These are phyloP conservation scores for Phyllostomus hastatus DNA, from an alignment of 2,113 vertebrate genomes.

Conservation along the genomic window DNA sequence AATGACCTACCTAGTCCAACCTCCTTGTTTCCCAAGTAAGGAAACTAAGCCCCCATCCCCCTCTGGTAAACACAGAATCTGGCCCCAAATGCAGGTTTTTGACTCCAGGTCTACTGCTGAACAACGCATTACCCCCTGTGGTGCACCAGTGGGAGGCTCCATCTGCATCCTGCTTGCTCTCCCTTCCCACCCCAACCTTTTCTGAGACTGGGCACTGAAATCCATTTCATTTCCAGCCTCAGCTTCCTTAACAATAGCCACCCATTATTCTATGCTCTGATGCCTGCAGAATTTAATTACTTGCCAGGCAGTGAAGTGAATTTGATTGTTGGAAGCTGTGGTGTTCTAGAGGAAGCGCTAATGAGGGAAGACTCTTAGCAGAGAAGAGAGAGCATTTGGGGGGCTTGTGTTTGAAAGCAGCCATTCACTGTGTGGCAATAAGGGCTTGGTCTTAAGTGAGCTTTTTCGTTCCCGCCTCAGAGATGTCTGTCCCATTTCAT, in stretches of 20 bases:
- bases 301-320: conserved; percentile 58
- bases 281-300: conserved; percentile 72
- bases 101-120: neutral
- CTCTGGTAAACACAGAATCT: neutral
- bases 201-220: conserved; percentile 1
- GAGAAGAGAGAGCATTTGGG: conserved; percentile 30
- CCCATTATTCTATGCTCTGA: conserved; percentile 58
- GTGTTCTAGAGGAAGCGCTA: conserved; percentile 51
- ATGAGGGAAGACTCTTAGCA: conserved; percentile 57
- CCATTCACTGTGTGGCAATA: conserved; percentile 66
- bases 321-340: conserved; percentile 64
- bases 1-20: neutral
- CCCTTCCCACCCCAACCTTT: neutral
- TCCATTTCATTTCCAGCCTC: conserved; percentile 38
- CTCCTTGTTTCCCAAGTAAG: neutral
- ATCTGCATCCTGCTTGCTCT: neutral
- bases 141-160: neutral
- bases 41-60: neutral
- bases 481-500: conserved; percentile 67
- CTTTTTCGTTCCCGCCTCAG: conserved; percentile 51
- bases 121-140: fast-evolving
- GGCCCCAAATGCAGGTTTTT: neutral
- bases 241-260: conserved; percentile 62
- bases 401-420: conserved; percentile 66
- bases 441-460: conserved; percentile 57